Percentiles rank a stretch among this genome's conserved stretches.
These are phyloP conservation scores for Brachylomia viminalis DNA, from an alignment of 2,888 invertebrate genomes.

Conservation along the genomic window DNA sequence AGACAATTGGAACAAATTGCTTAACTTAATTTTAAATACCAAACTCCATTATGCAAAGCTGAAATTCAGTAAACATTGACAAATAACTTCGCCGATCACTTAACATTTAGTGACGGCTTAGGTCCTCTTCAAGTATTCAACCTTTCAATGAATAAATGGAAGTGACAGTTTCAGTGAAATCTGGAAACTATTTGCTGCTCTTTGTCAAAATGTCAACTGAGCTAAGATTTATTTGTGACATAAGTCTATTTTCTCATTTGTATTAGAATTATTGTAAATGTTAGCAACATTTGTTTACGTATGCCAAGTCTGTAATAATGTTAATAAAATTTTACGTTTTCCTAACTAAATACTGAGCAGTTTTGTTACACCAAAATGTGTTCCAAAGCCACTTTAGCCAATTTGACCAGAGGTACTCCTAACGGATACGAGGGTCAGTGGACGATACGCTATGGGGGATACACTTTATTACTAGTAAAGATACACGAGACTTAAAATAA, in stretches of 20 bases:
- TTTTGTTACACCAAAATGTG: background rate
- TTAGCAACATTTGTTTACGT: background rate
- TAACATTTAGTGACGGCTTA: constrained; percentile 33
- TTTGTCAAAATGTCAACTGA: constrained; percentile 30
- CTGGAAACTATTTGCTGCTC: constrained; percentile 21
- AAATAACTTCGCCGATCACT: constrained; percentile 31
- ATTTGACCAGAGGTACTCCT: background rate
- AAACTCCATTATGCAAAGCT: constrained; percentile 7
- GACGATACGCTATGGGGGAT: constrained; percentile 5
- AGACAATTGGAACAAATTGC: constrained; percentile 19
- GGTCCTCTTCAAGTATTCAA: constrained; percentile 9
- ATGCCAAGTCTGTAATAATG: background rate
- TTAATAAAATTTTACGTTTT: constrained; percentile 8
- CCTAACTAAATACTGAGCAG: background rate
- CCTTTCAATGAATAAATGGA: constrained; percentile 24
- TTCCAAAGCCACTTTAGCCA: background rate
- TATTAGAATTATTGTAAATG: constrained; percentile 3
- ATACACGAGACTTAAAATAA: constrained; percentile 2
- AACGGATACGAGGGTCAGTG: constrained; percentile 12
- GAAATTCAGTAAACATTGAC: constrained; percentile 31
- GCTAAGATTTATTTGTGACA: constrained; percentile 9
- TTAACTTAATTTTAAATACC: constrained; percentile 19
- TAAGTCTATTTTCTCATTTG: constrained; percentile 11
- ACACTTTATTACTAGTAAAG: background rate
- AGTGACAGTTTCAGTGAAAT: constrained; percentile 26